Evolutionary conservation across 2,797 vertebrate species (phyloP).

Genomic region (Megaceryle alcyon): DNA sequence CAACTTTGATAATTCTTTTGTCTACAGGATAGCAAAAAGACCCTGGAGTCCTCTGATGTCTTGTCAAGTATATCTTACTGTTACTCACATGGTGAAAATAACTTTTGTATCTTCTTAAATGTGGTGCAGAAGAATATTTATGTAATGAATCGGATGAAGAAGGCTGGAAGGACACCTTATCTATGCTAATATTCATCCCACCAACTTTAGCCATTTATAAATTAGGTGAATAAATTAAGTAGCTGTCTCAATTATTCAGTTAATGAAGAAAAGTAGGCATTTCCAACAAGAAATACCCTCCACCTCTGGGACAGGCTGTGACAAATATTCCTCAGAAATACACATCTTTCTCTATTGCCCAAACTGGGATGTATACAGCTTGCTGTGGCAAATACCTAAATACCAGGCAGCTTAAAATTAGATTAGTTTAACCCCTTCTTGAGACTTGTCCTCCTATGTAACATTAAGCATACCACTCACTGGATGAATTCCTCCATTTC

Average conservation of each 20-base stretch:
- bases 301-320: background rate
- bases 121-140: background rate
- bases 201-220: background rate
- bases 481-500: background rate
- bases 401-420: background rate
- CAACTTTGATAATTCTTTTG: constrained; percentile 16
- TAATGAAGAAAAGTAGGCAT: background rate
- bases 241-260: background rate
- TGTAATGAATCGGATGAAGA: background rate
- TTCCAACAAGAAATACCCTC: background rate
- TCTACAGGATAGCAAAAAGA: constrained; percentile 25
- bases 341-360: background rate
- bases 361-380: background rate
- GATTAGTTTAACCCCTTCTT: background rate
- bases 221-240: background rate
- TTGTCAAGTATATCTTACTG: constrained; percentile 11
- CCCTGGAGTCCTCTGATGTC: background rate
- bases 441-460: background rate
- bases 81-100: constrained; percentile 3
- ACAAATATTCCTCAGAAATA: background rate
- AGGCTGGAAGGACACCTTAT: background rate
- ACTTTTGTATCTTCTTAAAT: background rate
- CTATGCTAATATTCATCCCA: background rate
- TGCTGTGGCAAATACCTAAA: background rate
- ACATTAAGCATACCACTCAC: background rate